These are phyloP conservation scores for Dascyllus trimaculatus DNA, from an alignment of 2,113 vertebrate genomes.

Conservation along the genomic window DNA sequence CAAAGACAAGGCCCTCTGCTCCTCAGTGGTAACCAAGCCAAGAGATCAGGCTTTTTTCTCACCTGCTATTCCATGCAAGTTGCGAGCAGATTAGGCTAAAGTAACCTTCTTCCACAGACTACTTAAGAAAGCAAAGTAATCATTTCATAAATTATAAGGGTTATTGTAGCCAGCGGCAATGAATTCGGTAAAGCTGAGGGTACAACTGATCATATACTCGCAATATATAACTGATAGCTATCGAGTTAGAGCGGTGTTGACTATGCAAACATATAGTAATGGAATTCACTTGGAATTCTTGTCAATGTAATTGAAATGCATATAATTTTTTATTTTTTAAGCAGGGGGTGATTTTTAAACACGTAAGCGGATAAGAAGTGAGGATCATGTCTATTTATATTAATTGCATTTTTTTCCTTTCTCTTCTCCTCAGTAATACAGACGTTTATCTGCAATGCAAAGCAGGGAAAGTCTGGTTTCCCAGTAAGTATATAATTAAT, in stretches of 20 bases:
- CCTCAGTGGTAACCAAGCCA: neutral
- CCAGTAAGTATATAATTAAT: conserved; percentile 88
- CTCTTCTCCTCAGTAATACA: conserved; percentile 65
- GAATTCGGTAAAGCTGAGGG: conserved; percentile 9
- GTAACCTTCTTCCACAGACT: conserved; percentile 1
- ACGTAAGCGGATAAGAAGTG: conserved; percentile 61
- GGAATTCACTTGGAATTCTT: conserved; percentile 65
- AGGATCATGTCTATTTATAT: conserved; percentile 81
- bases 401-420: conserved; percentile 74
- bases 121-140: neutral
- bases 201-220: conserved; percentile 21
- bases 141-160: conserved; percentile 22
- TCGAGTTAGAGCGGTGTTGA: conserved; percentile 26
- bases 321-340: conserved; percentile 44
- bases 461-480: conserved; percentile 81
- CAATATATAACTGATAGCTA: conserved; percentile 21
- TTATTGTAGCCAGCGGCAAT: neutral
- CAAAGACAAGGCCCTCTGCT: conserved; percentile 83
- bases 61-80: neutral
- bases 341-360: conserved; percentile 62
- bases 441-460: conserved; percentile 87
- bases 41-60: neutral
- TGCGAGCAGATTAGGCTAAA: neutral
- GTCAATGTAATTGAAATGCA: conserved; percentile 76
- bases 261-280: conserved; percentile 64